A percentile compares a stretch with the other conserved stretches of the same genome.
Evolutionary conservation across 1,140 invertebrate genomes (phyloP).

Genomic region (Lucilia sericata): DNA sequence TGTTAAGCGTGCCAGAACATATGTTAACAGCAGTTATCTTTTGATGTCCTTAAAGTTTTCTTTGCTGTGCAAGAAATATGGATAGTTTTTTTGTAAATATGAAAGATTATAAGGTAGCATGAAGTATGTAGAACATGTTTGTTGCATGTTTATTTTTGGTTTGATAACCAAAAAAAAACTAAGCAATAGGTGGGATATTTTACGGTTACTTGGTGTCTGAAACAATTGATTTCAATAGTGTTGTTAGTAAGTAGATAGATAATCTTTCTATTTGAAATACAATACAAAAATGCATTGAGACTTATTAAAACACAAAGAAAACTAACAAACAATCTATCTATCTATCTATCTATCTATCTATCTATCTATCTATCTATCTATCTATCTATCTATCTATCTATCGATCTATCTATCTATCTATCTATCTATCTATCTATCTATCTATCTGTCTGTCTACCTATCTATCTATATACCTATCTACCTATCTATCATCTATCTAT

Average conservation of each 20-base stretch:
- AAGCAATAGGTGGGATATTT: neutral
- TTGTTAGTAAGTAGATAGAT: neutral
- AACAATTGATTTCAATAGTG: neutral
- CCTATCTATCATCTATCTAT: too few relatives aligned
- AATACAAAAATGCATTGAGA: too few relatives aligned
- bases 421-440: too few relatives aligned
- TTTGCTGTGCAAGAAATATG: neutral
- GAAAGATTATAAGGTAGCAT: neutral
- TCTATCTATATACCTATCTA: too few relatives aligned
- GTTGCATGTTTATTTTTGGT: constrained; percentile 8
- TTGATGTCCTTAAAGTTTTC: neutral
- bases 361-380: too few relatives aligned
- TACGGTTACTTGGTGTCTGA: neutral
- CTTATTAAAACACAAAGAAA: too few relatives aligned
- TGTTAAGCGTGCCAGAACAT: constrained; percentile 26
- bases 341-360: too few relatives aligned
- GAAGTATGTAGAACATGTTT: neutral
- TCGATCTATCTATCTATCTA: too few relatives aligned
- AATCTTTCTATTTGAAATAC: too few relatives aligned
- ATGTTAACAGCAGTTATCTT: constrained; percentile 19
- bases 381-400: too few relatives aligned
- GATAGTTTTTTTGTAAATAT: neutral
- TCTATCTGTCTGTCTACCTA: too few relatives aligned
- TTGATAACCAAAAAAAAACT: neutral
- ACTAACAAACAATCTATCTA: too few relatives aligned